Percentiles rank a stretch among this genome's conserved stretches.
These are phyloP conservation scores for Menura novaehollandiae DNA, from an alignment of 2,113 vertebrate species.

Conservation along the genomic window DNA sequence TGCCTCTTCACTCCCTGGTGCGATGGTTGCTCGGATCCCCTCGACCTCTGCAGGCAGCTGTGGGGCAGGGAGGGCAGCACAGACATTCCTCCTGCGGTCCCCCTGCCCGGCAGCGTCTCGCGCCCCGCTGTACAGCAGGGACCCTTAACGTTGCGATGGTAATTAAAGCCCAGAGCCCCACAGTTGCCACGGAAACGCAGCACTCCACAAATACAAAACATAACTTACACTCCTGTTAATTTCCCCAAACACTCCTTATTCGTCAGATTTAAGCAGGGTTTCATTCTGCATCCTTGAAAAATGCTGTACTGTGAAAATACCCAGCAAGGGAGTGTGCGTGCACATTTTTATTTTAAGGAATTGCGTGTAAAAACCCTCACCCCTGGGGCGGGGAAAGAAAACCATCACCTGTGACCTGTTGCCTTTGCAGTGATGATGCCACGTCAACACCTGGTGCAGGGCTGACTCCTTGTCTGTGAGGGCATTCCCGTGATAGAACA, in stretches of 20 bases:
- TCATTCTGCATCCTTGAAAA: not conserved
- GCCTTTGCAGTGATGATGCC: not conserved
- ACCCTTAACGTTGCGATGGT: not conserved
- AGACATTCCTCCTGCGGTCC: accelerated
- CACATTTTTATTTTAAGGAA: not conserved
- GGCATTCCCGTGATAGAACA: not conserved
- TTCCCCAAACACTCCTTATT: not conserved
- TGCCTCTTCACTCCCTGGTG: not conserved
- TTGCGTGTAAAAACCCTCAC: not conserved
- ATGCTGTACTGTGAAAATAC: not conserved
- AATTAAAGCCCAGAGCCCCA: slow-evolving; percentile 32
- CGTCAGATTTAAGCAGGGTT: not conserved
- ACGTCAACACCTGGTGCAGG: not conserved
- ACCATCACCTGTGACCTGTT: not conserved
- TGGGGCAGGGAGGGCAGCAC: not conserved
- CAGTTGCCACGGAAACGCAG: slow-evolving; percentile 39
- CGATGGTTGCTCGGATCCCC: accelerated
- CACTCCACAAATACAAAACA: slow-evolving; percentile 11
- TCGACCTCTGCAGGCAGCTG: not conserved
- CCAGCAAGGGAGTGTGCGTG: accelerated
- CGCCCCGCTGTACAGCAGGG: not conserved
- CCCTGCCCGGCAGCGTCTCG: not conserved
- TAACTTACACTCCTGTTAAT: not conserved
- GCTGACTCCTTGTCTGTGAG: not conserved
- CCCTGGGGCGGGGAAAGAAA: not conserved